Percentiles rank a stretch among this genome's conserved stretches.
These are phyloP conservation scores for Adineta ricciae DNA, from an alignment of 2,888 invertebrate species.

Conservation along the genomic window DNA sequence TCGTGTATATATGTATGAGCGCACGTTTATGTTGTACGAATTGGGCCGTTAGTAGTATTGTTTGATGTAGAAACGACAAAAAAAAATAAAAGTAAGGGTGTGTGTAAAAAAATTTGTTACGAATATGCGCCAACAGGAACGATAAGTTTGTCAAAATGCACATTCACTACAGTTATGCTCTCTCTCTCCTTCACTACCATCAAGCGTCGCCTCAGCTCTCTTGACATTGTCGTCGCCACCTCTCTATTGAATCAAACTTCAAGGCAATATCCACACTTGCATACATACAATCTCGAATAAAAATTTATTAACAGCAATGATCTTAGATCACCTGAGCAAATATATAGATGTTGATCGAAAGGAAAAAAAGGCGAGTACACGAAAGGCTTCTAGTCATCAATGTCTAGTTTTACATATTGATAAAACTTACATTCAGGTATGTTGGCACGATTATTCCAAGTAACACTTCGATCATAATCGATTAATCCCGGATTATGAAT, in stretches of 20 bases:
- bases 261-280: neutral
- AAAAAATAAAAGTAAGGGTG: neutral
- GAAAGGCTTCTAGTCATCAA: neutral
- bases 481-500: neutral
- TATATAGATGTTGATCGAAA: neutral
- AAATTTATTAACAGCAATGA: neutral
- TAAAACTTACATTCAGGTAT: neutral
- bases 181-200: neutral
- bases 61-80: neutral
- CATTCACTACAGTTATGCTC: neutral
- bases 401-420: neutral
- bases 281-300: neutral
- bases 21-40: neutral
- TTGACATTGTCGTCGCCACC: neutral
- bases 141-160: neutral
- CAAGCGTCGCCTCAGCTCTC: neutral
- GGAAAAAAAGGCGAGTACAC: neutral
- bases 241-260: neutral
- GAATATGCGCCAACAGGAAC: neutral
- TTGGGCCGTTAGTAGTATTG: neutral
- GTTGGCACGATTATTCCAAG: constrained; percentile 1
- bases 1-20: neutral
- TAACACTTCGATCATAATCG: neutral
- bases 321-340: neutral
- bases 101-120: neutral